Base-by-base conservation (phyloP, 1,140 invertebrate genomes). In the Oryctes rhinoceros region DNA sequence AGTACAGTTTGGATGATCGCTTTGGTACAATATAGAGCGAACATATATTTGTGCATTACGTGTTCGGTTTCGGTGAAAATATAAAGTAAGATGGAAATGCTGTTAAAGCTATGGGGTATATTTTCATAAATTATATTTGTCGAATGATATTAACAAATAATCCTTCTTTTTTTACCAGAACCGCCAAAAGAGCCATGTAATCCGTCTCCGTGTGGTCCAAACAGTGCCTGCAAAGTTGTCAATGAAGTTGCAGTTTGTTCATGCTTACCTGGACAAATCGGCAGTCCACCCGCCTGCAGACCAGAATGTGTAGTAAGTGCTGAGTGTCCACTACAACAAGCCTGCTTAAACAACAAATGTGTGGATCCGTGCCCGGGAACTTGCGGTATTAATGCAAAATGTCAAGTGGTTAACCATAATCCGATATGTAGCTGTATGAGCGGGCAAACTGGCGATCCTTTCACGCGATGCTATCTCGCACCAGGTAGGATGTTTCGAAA, bases 221-320 rank as follows among this genome's bases (percentile, higher is more conserved):
- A 93, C 83, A 93, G 91, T 82, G 87, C 91, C 80, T 94, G 93
- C 78, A 88, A 87, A 67, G 91, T 94, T 7, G 89, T 91, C 4
- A 94, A 94, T 83, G 93, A 92, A 11, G 93, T 93, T 5, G 94
- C 93, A 83, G 91, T 92, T 65, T 95, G 93, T 84, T 90, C 92
- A 67, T 95, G 94, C 85, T 86, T 93, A 82, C 89, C 91, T 11
- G 91, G 92, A 81, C 93, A 92, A 84, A 91, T 90, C 78, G 93
- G 94, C 49, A 92, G 94, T 87, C 93, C 94, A 30, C 94, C 94
- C 83, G 91, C 91, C 76, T 94, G 91, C 88, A 88, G 93, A 85
- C 92, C 92, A 35, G 91, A 94, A 88, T 95, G 94, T 87, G 88
- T 93, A n/a, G 88, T 93, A 24, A 94, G 94, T 85, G 90, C 91